These are phyloP conservation scores for Cloeon dipterum DNA, from an alignment of 2,888 invertebrate genomes.

Conservation along the genomic window DNA sequence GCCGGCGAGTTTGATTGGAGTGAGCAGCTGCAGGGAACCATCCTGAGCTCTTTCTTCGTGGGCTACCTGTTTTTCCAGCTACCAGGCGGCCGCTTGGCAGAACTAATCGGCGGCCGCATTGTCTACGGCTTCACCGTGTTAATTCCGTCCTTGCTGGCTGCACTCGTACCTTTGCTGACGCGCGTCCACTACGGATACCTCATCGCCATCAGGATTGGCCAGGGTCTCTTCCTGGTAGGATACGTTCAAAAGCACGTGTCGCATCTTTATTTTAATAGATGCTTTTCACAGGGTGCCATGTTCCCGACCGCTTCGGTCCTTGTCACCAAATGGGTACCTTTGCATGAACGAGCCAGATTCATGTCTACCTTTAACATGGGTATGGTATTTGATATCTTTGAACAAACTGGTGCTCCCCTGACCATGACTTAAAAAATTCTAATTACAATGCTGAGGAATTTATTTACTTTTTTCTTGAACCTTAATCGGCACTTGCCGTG, in stretches of 20 bases:
- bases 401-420: too few species aligned
- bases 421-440: too few species aligned
- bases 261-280: background rate
- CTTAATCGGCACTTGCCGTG: too few species aligned
- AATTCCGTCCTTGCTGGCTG: slow-evolving; percentile 15
- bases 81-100: background rate
- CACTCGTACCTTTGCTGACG: slow-evolving; percentile 18
- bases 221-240: slow-evolving; percentile 19
- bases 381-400: too few species aligned
- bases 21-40: background rate
- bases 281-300: slow-evolving; percentile 13
- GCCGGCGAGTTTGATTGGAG: background rate
- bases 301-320: slow-evolving; percentile 25
- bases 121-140: slow-evolving; percentile 9
- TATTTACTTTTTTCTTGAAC: too few species aligned
- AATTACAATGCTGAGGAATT: too few species aligned
- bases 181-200: slow-evolving; percentile 13
- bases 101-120: background rate
- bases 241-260: background rate
- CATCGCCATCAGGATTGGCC: slow-evolving; percentile 15
- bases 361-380: slow-evolving; percentile 13
- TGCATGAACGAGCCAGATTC: slow-evolving; percentile 21
- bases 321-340: slow-evolving; percentile 26
- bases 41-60: background rate
- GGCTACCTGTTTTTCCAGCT: background rate